phyloP scores from a whole-genome alignment of 2,797 vertebrate genomes.

The Octomys mimax region DNA sequence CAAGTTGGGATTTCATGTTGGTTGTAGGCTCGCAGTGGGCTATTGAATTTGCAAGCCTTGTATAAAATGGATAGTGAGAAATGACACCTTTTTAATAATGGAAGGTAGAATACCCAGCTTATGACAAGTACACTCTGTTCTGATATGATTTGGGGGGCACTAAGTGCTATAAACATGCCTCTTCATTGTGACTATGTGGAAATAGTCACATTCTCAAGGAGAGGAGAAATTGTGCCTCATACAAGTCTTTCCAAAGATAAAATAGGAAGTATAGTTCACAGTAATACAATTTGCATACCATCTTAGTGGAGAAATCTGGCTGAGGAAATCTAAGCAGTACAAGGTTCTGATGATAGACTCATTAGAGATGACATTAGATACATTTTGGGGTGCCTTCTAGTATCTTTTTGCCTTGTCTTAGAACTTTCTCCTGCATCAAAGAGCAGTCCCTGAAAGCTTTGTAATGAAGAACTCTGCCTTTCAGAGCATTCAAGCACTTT shows the following conservation, averaged over 20 bases:
- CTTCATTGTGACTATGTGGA: slow-evolving; percentile 4
- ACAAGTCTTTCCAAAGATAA: background rate
- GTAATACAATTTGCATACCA: background rate
- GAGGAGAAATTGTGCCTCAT: background rate
- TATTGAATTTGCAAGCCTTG: background rate
- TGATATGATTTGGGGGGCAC: background rate
- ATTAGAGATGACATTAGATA: background rate
- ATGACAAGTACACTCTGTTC: background rate
- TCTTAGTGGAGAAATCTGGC: background rate
- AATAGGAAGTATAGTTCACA: background rate
- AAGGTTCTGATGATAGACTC: background rate
- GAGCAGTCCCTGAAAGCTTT: background rate
- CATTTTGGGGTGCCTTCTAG: background rate
- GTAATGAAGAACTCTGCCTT: background rate
- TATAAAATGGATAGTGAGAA: background rate
- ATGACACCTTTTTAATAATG: background rate
- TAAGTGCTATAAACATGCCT: slow-evolving; percentile 24
- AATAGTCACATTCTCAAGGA: slow-evolving; percentile 33
- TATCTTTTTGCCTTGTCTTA: background rate
- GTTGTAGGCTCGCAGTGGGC: background rate
- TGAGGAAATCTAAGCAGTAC: background rate
- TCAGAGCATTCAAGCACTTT: background rate
- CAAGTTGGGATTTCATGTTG: background rate
- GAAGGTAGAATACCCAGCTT: background rate
- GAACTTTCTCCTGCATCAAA: background rate